A percentile compares a stretch with the other conserved stretches of the same genome.
Conservation (phyloP, 1,140 invertebrate species). For the Drosophila busckii region DNA sequence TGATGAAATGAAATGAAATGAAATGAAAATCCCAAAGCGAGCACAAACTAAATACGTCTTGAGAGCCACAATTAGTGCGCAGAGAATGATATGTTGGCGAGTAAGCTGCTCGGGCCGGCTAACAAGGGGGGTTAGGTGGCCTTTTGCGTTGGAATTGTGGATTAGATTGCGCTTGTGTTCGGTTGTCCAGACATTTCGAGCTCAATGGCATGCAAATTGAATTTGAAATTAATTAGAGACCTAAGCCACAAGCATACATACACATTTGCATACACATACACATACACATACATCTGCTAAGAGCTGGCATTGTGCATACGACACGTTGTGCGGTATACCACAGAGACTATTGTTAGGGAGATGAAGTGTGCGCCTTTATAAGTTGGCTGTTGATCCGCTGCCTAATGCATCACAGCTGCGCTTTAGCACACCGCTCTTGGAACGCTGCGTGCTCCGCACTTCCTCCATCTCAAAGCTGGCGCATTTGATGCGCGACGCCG, state of each 20-base stretch:
- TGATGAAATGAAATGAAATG: too few species aligned
- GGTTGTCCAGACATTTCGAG: constrained; percentile 10
- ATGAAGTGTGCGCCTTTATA: constrained; percentile 4
- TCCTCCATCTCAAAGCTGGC: constrained; percentile 59
- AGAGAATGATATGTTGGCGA: constrained; percentile 15
- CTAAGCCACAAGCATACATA: constrained; percentile 33
- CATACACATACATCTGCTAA: neutral
- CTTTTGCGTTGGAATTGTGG: neutral
- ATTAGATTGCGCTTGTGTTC: neutral
- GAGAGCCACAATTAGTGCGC: constrained; percentile 29
- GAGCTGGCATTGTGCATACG: constrained; percentile 22
- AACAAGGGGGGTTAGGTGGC: neutral
- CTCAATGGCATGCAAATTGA: constrained; percentile 65
- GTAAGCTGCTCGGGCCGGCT: neutral
- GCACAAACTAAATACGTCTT: constrained; percentile 19
- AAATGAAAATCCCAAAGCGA: too few species aligned
- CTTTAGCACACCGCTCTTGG: constrained; percentile 33
- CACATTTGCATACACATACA: constrained; percentile 6
- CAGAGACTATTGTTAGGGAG: constrained; percentile 12
- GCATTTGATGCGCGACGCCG: constrained; percentile 40
- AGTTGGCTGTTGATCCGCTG: constrained; percentile 34
- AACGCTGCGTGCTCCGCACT: neutral
- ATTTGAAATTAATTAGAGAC: constrained; percentile 69
- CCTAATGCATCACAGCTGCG: constrained; percentile 14
- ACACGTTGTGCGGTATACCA: constrained; percentile 42